phyloP scores from a whole-genome alignment of 1,140 invertebrate species.

The Pseudachorutes palmiensis region DNA sequence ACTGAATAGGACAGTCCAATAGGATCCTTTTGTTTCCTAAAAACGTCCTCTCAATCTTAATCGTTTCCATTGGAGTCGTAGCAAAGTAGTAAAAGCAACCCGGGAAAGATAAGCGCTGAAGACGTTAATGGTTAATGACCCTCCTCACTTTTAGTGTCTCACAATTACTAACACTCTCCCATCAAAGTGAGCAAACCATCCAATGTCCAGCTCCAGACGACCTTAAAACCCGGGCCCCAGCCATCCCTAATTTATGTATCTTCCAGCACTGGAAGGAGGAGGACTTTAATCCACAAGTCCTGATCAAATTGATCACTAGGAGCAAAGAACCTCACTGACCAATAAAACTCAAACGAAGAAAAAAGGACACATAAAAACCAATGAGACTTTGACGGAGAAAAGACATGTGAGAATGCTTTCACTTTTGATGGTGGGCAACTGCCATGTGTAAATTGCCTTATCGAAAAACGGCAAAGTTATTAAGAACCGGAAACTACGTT shows the following conservation, averaged over 20 bases:
- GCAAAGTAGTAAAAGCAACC: conserved; percentile 5
- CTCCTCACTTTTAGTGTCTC: conserved; percentile 17
- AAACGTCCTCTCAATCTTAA: conserved; percentile 12
- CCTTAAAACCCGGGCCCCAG: neutral
- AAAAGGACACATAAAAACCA: conserved; percentile 2
- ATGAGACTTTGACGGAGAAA: neutral
- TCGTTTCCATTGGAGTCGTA: neutral
- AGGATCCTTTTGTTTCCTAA: conserved; percentile 6
- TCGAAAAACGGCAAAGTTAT: no score
- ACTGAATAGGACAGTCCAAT: neutral
- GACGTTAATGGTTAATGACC: conserved; percentile 36
- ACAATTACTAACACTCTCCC: conserved; percentile 34
- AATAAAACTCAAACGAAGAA: conserved; percentile 3
- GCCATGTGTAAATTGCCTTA: conserved; percentile 1
- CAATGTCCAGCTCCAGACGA: neutral
- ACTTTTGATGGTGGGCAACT: neutral
- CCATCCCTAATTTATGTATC: conserved; percentile 13
- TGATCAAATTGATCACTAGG: conserved; percentile 1
- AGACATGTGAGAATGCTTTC: neutral
- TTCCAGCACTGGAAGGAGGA: neutral
- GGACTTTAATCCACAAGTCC: conserved; percentile 9
- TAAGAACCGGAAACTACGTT: no score
- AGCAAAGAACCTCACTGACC: neutral
- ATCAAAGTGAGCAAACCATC: conserved; percentile 16
- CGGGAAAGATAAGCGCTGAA: conserved; percentile 16